Conservation (phyloP, 1,140 invertebrate genomes). For the Ips nitidus region DNA sequence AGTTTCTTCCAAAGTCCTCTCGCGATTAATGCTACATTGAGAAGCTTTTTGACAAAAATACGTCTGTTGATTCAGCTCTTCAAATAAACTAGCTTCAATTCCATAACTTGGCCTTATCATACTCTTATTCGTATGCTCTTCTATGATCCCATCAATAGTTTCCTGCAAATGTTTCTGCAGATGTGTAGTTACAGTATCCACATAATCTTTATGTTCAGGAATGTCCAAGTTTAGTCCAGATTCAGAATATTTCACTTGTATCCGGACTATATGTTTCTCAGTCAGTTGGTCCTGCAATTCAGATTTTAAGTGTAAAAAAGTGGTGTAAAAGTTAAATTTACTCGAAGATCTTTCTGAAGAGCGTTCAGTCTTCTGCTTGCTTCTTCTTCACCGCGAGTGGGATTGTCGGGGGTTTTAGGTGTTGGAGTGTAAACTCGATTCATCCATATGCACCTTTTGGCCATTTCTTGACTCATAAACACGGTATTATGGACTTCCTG, state of each 20-base stretch:
- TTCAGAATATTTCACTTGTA: conserved; percentile 60
- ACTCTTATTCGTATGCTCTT: conserved; percentile 55
- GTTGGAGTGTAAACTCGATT: conserved; percentile 58
- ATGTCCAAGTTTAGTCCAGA: conserved; percentile 55
- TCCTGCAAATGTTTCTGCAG: conserved; percentile 56
- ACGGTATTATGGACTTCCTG: conserved; percentile 78
- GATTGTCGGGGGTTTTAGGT: conserved; percentile 54
- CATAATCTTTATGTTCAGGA: conserved; percentile 63
- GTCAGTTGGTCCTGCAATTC: conserved; percentile 58
- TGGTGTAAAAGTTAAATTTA: conserved; percentile 42
- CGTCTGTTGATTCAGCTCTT: conserved; percentile 69
- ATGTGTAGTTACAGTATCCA: conserved; percentile 60
- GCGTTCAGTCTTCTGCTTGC: conserved; percentile 66
- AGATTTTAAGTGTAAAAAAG: conserved; percentile 2
- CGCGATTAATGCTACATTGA: conserved; percentile 64
- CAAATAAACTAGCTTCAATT: conserved; percentile 58
- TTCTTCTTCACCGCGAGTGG: conserved; percentile 59
- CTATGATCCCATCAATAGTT: conserved; percentile 61
- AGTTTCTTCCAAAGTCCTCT: conserved; percentile 63
- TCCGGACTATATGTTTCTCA: conserved; percentile 64
- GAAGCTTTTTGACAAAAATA: conserved; percentile 65
- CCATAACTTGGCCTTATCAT: conserved; percentile 55
- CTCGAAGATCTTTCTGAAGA: conserved; percentile 71
- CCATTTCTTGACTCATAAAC: conserved; percentile 72
- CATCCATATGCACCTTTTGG: conserved; percentile 74